Conservation (phyloP, 2,888 invertebrate species). For the Dyspetes luteomarginatus region DNA sequence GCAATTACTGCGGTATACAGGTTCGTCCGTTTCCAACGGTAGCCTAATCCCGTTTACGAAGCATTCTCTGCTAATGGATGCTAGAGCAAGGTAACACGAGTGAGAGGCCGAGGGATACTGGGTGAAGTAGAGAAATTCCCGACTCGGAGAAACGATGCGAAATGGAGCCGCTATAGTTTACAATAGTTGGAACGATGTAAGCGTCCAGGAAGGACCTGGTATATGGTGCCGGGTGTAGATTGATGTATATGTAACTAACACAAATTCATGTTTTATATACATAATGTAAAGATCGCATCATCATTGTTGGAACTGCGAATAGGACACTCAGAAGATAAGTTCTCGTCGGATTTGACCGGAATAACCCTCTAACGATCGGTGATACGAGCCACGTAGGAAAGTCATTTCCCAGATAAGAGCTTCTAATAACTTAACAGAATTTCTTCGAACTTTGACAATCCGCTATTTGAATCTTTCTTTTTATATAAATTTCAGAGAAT, state of each 20-base stretch:
- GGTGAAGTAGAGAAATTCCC: conserved; percentile 23
- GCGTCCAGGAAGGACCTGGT: conserved; percentile 7
- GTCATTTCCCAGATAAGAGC: not conserved
- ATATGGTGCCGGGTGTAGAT: not conserved
- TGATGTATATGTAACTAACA: not conserved
- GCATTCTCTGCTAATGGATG: conserved; percentile 77
- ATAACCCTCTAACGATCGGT: not conserved
- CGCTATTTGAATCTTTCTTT: not conserved
- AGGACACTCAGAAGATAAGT: not conserved
- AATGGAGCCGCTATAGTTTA: conserved; percentile 49
- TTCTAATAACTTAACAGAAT: no score
- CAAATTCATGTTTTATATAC: not conserved
- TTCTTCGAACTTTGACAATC: not conserved
- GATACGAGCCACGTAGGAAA: no score
- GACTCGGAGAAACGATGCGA: conserved; percentile 47
- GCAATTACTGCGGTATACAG: conserved; percentile 75
- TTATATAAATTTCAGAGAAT: no score
- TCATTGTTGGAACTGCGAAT: not conserved
- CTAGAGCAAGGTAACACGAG: conserved; percentile 26
- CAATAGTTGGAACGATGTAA: conserved; percentile 22
- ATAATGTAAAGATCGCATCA: not conserved
- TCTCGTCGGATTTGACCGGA: not conserved
- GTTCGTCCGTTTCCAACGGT: conserved; percentile 61
- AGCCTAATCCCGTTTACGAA: conserved; percentile 77
- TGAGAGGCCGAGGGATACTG: not conserved